Evolutionary conservation across 2,888 invertebrate genomes (phyloP).

Genomic region (Cosmopolites sordidus): DNA sequence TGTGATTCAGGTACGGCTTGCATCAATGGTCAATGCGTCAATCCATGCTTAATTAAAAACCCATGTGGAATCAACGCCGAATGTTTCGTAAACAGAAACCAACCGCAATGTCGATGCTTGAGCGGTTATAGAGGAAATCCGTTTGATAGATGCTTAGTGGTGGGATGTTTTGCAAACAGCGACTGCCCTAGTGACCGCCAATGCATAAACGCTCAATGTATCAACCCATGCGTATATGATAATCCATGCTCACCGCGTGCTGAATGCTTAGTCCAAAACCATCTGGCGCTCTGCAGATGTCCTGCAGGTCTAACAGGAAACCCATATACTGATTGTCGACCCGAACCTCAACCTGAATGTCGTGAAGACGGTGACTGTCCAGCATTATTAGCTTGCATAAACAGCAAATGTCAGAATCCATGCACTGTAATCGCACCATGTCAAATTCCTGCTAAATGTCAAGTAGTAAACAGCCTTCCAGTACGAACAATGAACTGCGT

Average conservation of each 20-base stretch:
- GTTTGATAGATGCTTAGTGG: slow-evolving; percentile 66
- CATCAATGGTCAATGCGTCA: slow-evolving; percentile 78
- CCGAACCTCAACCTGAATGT: slow-evolving; percentile 72
- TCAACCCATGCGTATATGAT: slow-evolving; percentile 75
- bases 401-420: slow-evolving; percentile 77
- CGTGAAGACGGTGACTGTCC: slow-evolving; percentile 79
- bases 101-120: slow-evolving; percentile 74
- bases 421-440: slow-evolving; percentile 77
- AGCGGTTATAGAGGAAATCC: slow-evolving; percentile 80
- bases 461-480: slow-evolving; percentile 75
- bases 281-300: slow-evolving; percentile 82
- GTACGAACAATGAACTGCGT: slow-evolving; percentile 86
- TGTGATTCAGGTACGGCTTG: slow-evolving; percentile 81
- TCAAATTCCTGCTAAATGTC: slow-evolving; percentile 71
- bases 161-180: slow-evolving; percentile 81
- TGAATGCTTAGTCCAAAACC: slow-evolving; percentile 76
- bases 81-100: slow-evolving; percentile 57
- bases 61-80: slow-evolving; percentile 80
- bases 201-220: slow-evolving; percentile 81
- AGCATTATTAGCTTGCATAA: slow-evolving; percentile 72
- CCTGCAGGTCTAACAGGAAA: slow-evolving; percentile 71
- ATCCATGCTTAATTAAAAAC: slow-evolving; percentile 76
- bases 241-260: slow-evolving; percentile 74
- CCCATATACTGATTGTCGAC: slow-evolving; percentile 75
- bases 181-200: slow-evolving; percentile 83